phyloP scores from a whole-genome alignment of 2,797 vertebrate species.

The Cyclopterus lumpus region DNA sequence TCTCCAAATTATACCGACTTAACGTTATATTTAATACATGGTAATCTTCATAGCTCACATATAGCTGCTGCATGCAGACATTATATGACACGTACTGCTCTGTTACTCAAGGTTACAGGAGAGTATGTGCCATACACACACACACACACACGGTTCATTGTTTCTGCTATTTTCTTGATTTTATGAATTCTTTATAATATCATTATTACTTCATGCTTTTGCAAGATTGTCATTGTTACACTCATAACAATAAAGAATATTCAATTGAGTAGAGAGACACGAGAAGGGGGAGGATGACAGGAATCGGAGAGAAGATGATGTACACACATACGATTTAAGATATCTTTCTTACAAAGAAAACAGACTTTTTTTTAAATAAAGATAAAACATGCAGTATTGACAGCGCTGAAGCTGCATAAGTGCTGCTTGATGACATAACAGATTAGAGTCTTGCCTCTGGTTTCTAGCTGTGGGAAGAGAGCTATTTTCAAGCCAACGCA shows the following conservation, averaged over 20 bases:
- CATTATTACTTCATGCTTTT: background rate
- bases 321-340: slow-evolving; percentile 13
- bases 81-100: slow-evolving; percentile 34
- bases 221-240: background rate
- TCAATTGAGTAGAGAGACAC: slow-evolving; percentile 1
- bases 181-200: background rate
- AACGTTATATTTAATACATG: slow-evolving; percentile 11
- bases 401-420: slow-evolving; percentile 21
- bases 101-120: slow-evolving; percentile 38
- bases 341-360: slow-evolving; percentile 16
- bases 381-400: slow-evolving; percentile 11
- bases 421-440: slow-evolving; percentile 56
- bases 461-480: slow-evolving; percentile 42
- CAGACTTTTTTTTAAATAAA: background rate
- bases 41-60: slow-evolving; percentile 25
- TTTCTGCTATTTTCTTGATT: background rate
- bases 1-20: slow-evolving; percentile 7
- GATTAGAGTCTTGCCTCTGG: slow-evolving; percentile 42
- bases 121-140: slow-evolving; percentile 2
- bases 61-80: slow-evolving; percentile 25
- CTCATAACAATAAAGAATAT: background rate
- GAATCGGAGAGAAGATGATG: slow-evolving; percentile 25
- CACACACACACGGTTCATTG: background rate
- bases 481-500: slow-evolving; percentile 36
- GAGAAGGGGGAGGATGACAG: slow-evolving; percentile 12